These are phyloP conservation scores for Pharmacophagus antenor DNA, from an alignment of 2,888 invertebrate genomes.

Conservation along the genomic window DNA sequence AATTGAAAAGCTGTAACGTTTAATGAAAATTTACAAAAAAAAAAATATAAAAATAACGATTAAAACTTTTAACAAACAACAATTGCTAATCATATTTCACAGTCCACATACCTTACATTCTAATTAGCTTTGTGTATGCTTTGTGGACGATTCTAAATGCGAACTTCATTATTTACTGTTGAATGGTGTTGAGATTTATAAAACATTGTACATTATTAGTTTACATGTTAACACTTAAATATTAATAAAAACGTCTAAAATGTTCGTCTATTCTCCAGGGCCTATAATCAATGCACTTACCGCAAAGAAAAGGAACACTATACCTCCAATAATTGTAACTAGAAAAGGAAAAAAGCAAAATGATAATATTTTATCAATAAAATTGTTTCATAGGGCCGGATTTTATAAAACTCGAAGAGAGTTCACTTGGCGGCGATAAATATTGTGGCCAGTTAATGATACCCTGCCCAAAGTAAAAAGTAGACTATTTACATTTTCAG, in stretches of 20 bases:
- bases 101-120: neutral
- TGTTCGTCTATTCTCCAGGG: slow-evolving; percentile 79
- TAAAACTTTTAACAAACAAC: neutral
- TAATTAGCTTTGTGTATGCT: neutral
- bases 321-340: slow-evolving; percentile 98
- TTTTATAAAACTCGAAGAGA: too few relatives aligned
- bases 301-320: slow-evolving; percentile 97
- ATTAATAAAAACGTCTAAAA: slow-evolving; percentile 33
- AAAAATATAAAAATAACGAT: neutral
- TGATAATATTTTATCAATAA: neutral
- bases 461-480: too few relatives aligned
- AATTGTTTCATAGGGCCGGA: neutral
- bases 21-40: neutral
- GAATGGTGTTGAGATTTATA: slow-evolving; percentile 14
- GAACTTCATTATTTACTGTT: neutral
- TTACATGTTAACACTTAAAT: slow-evolving; percentile 54
- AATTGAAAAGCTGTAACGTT: neutral
- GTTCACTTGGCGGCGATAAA: too few relatives aligned
- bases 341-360: slow-evolving; percentile 64
- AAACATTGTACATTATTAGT: slow-evolving; percentile 19
- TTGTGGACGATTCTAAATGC: neutral
- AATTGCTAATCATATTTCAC: neutral
- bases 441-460: too few relatives aligned
- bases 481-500: too few relatives aligned
- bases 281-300: slow-evolving; percentile 93